A percentile compares a stretch with the other conserved stretches of the same genome.
Evolutionary conservation across 2,888 invertebrate species (phyloP).

Genomic region (Himalopsyche anomala): DNA sequence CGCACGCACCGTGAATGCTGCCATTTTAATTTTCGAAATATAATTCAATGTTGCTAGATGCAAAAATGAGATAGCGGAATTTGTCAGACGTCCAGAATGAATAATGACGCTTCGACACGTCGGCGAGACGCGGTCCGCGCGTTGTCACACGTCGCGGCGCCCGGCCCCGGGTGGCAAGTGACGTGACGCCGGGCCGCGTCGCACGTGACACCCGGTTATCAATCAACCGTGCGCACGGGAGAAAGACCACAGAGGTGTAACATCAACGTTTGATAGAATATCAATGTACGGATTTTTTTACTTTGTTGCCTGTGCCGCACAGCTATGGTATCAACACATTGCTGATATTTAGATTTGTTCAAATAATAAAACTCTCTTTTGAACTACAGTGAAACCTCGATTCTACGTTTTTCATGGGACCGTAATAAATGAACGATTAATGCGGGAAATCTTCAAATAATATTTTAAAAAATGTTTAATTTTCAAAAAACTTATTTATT

Average conservation of each 20-base stretch:
- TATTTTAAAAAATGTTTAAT: too few relatives aligned
- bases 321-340: neutral
- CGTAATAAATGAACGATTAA: too few relatives aligned
- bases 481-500: too few relatives aligned
- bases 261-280: too few relatives aligned
- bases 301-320: neutral
- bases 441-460: too few relatives aligned
- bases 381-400: too few relatives aligned
- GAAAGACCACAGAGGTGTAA: neutral
- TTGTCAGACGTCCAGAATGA: slow-evolving; percentile 26
- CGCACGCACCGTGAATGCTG: neutral
- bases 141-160: slow-evolving; percentile 22
- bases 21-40: neutral
- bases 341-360: too few relatives aligned
- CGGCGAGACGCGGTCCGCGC: neutral
- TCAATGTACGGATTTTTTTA: neutral
- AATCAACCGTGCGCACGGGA: slow-evolving; percentile 7
- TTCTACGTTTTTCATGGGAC: too few relatives aligned
- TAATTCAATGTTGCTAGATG: slow-evolving; percentile 27
- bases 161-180: neutral
- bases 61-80: slow-evolving; percentile 24
- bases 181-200: neutral
- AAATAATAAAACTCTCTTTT: too few relatives aligned
- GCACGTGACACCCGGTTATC: slow-evolving; percentile 14
- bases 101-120: slow-evolving; percentile 30